A percentile compares a stretch with the other conserved stretches of the same genome.
Conservation (phyloP, 2,888 invertebrate species). For the Shargacucullia verbasci region DNA sequence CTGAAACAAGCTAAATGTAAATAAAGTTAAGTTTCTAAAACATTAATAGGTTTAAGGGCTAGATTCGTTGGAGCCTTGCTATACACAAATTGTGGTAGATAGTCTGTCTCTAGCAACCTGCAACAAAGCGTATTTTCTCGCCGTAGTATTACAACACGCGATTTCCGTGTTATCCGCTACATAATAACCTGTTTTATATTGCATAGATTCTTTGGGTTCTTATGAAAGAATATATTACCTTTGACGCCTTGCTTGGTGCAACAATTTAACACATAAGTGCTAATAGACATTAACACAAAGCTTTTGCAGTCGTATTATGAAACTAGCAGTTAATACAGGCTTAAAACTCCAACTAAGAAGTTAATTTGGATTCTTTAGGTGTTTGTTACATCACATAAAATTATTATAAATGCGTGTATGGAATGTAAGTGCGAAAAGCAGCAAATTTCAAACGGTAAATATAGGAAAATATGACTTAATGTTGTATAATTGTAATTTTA, state of each 20-base stretch:
- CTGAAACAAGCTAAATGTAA: not conserved
- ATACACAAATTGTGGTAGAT: too few relatives aligned
- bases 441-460: not conserved
- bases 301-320: constrained; percentile 26
- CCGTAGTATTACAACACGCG: not conserved
- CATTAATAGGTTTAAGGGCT: too few relatives aligned
- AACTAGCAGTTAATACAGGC: constrained; percentile 38
- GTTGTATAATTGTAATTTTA: not conserved
- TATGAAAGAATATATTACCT: constrained; percentile 29
- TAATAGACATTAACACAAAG: constrained; percentile 41
- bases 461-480: not conserved
- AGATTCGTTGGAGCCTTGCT: too few relatives aligned
- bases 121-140: not conserved
- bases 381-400: constrained; percentile 26
- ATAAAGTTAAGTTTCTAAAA: too few relatives aligned
- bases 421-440: constrained; percentile 5
- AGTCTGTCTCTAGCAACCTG: too few relatives aligned
- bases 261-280: constrained; percentile 41
- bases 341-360: constrained; percentile 36
- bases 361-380: constrained; percentile 35
- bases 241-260: constrained; percentile 13
- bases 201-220: constrained; percentile 1
- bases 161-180: constrained; percentile 2
- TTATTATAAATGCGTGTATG: constrained; percentile 25
- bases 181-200: not conserved